Conservation (phyloP, 2,113 vertebrate genomes). For the Madoqua kirkii region DNA sequence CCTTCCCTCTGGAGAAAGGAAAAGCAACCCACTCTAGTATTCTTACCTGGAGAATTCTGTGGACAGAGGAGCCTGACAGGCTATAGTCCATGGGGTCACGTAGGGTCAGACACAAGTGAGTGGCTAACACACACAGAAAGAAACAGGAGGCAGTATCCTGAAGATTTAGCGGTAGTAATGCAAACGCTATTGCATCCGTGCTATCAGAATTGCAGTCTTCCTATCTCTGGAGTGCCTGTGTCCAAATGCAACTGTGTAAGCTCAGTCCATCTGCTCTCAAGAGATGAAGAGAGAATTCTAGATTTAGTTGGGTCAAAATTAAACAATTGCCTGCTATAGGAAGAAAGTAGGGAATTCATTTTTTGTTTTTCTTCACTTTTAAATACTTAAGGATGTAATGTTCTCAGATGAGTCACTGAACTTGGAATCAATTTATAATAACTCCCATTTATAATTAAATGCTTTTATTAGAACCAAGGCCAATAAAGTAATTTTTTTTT, state of each 20-base stretch:
- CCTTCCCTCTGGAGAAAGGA: neutral
- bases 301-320: neutral
- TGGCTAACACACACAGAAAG: neutral
- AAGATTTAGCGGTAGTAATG: accelerated
- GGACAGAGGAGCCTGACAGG: neutral
- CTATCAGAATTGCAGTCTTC: neutral
- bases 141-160: neutral
- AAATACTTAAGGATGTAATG: neutral
- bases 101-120: neutral
- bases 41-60: neutral
- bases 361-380: neutral
- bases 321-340: neutral
- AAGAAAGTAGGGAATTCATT: neutral
- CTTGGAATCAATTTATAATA: neutral
- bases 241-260: neutral
- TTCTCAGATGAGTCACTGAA: neutral
- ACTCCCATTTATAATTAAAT: neutral
- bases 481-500: neutral
- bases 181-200: accelerated
- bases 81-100: accelerated
- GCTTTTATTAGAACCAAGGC: neutral
- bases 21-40: neutral
- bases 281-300: neutral
- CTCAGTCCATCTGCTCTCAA: neutral
- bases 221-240: no score